Evolutionary conservation across 2,888 invertebrate species (phyloP).

Genomic region (Acleris literana): DNA sequence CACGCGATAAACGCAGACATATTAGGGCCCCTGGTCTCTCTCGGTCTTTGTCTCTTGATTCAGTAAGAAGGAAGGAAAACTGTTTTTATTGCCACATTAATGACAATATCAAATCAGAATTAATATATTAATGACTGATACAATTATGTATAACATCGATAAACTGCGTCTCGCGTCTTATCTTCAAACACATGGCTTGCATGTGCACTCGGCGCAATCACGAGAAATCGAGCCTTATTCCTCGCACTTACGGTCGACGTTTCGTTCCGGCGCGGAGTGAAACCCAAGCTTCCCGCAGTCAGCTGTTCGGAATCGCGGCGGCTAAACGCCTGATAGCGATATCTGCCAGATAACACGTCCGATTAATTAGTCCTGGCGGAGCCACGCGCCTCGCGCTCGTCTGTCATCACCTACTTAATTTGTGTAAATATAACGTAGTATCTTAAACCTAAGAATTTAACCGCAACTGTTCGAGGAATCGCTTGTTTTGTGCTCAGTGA

Average conservation of each 20-base stretch:
- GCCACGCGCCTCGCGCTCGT: neutral
- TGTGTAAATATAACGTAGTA: neutral
- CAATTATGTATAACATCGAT: neutral
- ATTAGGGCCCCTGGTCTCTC: too few relatives aligned
- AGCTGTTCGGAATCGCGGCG: constrained; percentile 47
- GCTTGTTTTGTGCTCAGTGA: neutral
- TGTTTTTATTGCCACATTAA: too few relatives aligned
- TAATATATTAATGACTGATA: too few relatives aligned
- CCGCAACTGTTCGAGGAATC: constrained; percentile 1
- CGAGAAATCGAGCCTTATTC: constrained; percentile 1
- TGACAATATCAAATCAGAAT: too few relatives aligned
- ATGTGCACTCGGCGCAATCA: neutral
- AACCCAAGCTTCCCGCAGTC: constrained; percentile 39
- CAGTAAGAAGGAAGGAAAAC: too few relatives aligned
- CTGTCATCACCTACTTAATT: neutral
- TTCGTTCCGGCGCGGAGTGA: neutral
- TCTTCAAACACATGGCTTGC: constrained; percentile 13
- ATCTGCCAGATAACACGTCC: constrained; percentile 20
- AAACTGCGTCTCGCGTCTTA: neutral
- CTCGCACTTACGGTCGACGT: constrained; percentile 2
- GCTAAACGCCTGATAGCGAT: constrained; percentile 40
- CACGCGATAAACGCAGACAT: too few relatives aligned
- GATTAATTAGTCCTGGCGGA: constrained; percentile 3
- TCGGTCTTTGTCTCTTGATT: too few relatives aligned
- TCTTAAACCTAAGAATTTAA: neutral